Conservation (phyloP, 2,113 vertebrate genomes). For the Saguinus midas region DNA sequence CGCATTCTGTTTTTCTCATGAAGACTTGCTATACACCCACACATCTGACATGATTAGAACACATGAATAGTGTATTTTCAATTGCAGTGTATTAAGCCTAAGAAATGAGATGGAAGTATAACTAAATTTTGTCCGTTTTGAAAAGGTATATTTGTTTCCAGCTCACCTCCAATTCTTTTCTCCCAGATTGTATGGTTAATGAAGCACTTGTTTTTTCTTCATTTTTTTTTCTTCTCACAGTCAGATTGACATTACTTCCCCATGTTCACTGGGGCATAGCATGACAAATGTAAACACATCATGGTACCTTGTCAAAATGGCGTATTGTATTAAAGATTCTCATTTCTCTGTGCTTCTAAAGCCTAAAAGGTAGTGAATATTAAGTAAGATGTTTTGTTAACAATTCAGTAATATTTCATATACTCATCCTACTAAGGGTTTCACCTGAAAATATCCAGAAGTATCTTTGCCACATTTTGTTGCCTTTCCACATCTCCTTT, state of each 20-base stretch:
- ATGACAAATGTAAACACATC: constrained; percentile 3
- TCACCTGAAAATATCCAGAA: constrained; percentile 12
- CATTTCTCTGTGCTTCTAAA: background rate
- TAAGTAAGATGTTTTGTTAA: constrained; percentile 4
- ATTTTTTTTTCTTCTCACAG: constrained; percentile 7
- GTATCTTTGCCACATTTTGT: background rate
- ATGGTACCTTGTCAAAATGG: background rate
- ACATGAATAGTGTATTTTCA: constrained; percentile 76
- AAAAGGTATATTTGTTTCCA: constrained; percentile 71
- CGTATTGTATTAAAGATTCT: background rate
- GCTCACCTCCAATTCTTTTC: background rate
- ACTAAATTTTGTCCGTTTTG: constrained; percentile 67
- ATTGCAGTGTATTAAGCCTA: constrained; percentile 64
- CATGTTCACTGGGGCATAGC: background rate
- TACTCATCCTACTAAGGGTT: background rate
- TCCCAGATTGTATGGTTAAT: constrained; percentile 24
- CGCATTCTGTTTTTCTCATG: constrained; percentile 78
- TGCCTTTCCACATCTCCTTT: background rate
- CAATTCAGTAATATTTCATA: background rate
- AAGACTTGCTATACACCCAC: constrained; percentile 73
- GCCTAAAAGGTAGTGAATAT: background rate
- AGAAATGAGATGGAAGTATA: constrained; percentile 75
- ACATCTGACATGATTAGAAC: constrained; percentile 79
- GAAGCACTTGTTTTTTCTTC: constrained; percentile 5
- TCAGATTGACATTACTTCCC: constrained; percentile 19